These are phyloP conservation scores for Pammene aurita DNA, from an alignment of 2,888 invertebrate genomes.

Conservation along the genomic window DNA sequence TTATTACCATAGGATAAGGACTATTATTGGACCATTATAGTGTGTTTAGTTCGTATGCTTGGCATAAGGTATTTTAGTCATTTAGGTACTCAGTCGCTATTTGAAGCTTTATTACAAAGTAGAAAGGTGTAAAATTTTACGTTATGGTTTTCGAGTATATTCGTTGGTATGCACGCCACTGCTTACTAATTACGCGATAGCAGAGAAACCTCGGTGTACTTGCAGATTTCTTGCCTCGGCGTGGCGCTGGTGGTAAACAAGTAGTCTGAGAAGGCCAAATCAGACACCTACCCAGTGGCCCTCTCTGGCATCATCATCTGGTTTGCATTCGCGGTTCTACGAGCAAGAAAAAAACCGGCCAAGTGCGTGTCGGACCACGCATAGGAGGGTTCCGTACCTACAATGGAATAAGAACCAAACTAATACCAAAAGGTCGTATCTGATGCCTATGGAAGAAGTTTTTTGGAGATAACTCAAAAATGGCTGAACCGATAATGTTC, in stretches of 20 bases:
- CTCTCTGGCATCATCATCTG: too few relatives aligned
- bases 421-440: too few relatives aligned
- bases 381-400: too few relatives aligned
- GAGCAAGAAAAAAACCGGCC: too few relatives aligned
- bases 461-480: too few relatives aligned
- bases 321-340: too few relatives aligned
- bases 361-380: too few relatives aligned
- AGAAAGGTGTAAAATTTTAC: background rate
- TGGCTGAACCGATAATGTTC: too few relatives aligned
- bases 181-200: conserved; percentile 12
- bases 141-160: background rate
- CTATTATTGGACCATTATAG: background rate
- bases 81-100: background rate
- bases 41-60: background rate
- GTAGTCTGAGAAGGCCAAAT: background rate
- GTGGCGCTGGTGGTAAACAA: background rate
- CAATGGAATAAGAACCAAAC: too few relatives aligned
- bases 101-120: background rate
- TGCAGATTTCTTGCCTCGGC: conserved; percentile 10
- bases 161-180: conserved; percentile 14
- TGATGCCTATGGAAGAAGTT: too few relatives aligned
- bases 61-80: conserved; percentile 1
- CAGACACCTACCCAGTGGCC: too few relatives aligned
- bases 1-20: background rate
- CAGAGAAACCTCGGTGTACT: conserved; percentile 11